Base-by-base conservation (phyloP, 1,140 invertebrate genomes). In the Diploscapter pachys region DNA sequence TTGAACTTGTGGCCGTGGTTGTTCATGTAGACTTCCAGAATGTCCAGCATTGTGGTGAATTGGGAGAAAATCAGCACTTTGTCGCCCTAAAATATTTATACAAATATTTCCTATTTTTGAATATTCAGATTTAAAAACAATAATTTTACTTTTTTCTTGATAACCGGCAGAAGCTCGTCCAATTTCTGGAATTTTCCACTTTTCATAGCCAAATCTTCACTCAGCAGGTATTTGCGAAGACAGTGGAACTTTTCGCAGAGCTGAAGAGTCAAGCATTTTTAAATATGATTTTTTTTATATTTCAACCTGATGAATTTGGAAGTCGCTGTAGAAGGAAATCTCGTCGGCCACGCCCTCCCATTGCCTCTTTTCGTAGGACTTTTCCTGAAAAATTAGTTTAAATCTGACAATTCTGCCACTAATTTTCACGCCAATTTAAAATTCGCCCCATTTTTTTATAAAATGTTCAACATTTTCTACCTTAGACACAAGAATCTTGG, bases 41-140 rank as follows among this genome's bases (percentile, higher is more conserved):
- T 90, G 86, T 96, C 93, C 82, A 98, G 88, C 87, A 96, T 90
- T 89, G 94, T 93, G 3, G 93, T 92, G 87, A 96, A 96, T 88
- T 97, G 94, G 85, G 93, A 95, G 88, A 98, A 98, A 63, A 98
- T 90, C 64, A 97, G 87, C 53, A 95, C 92, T 54, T 93, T 73
- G 67, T 86, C 81, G 49, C 82, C 85, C 71, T 72, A n/a, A 55
- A 65, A 69, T 64, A 48, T 8, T 0, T 6, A 69, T 70, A 31
- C 31, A 31, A 31, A 31, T 31, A 31, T 31, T 31, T 31, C 31
- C 31, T 31, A 31, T 31, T 31, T 31, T 31, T 31, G 31, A 31
- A 50, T 69, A 62, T 57, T 69, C 9, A 69, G 67, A 59, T 59
- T 69, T 9, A 69, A 11, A 31, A 69, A 57, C 8, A 31, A 50